A percentile compares a stretch with the other conserved stretches of the same genome.
phyloP scores from a whole-genome alignment of 2,888 invertebrate species.

The Euclidia mi region DNA sequence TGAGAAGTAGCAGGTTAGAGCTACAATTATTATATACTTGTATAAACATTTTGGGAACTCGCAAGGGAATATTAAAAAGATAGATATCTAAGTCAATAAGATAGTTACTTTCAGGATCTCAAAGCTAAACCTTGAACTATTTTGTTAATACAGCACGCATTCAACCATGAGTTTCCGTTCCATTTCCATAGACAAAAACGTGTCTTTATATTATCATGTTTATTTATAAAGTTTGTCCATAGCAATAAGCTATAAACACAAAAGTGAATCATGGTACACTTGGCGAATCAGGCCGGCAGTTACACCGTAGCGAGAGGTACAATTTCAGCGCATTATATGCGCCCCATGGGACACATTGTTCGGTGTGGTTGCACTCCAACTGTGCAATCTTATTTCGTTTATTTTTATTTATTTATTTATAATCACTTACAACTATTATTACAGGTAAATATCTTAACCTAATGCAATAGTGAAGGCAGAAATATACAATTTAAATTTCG shows the following conservation, averaged over 20 bases:
- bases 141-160: background rate
- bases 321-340: conserved; percentile 36
- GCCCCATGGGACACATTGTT: conserved; percentile 50
- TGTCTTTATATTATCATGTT: conserved; percentile 4
- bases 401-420: too few species aligned
- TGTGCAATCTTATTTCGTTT: conserved; percentile 39
- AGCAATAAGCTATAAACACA: conserved; percentile 28
- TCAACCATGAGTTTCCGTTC: background rate
- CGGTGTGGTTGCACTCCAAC: conserved; percentile 42
- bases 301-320: conserved; percentile 35
- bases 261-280: conserved; percentile 25
- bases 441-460: too few species aligned
- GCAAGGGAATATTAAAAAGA: too few species aligned
- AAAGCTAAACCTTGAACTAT: too few species aligned
- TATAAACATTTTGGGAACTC: too few species aligned
- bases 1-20: too few species aligned
- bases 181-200: background rate
- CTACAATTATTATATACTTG: too few species aligned
- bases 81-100: too few species aligned
- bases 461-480: too few species aligned
- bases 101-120: too few species aligned
- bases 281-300: conserved; percentile 20
- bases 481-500: too few species aligned
- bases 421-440: too few species aligned
- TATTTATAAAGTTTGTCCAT: conserved; percentile 17